These are phyloP conservation scores for Xyrauchen texanus DNA, from an alignment of 2,113 vertebrate species.

Conservation along the genomic window DNA sequence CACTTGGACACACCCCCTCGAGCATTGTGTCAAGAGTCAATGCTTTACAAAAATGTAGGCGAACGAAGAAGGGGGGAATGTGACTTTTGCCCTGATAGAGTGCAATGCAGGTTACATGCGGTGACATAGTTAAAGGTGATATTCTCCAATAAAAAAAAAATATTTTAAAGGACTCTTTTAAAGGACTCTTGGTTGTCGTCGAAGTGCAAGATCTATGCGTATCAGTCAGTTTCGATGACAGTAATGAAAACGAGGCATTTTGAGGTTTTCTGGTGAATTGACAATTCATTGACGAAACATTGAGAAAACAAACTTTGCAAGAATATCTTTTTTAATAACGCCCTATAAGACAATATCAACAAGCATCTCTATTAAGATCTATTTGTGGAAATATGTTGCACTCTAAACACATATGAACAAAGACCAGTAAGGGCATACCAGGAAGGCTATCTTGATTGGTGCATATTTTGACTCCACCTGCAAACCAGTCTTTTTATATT, in stretches of 20 bases:
- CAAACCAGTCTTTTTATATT: slow-evolving; percentile 16
- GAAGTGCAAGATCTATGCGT: too few species aligned
- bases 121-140: too few species aligned
- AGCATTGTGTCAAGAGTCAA: slow-evolving; percentile 21
- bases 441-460: not conserved
- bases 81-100: not conserved
- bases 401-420: slow-evolving; percentile 14
- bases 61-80: not conserved
- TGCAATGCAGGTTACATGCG: too few species aligned
- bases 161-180: too few species aligned
- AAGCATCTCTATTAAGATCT: not conserved
- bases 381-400: not conserved
- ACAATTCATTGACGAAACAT: too few species aligned
- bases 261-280: too few species aligned
- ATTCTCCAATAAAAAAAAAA: too few species aligned
- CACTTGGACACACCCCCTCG: slow-evolving; percentile 9
- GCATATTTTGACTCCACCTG: not conserved
- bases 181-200: too few species aligned
- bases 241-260: too few species aligned
- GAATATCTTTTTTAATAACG: not conserved
- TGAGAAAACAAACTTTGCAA: too few species aligned
- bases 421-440: not conserved
- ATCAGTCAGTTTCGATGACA: too few species aligned
- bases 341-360: not conserved
- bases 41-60: not conserved